Base-by-base conservation (phyloP, 2,113 vertebrate genomes). In the Xiphias gladius region DNA sequence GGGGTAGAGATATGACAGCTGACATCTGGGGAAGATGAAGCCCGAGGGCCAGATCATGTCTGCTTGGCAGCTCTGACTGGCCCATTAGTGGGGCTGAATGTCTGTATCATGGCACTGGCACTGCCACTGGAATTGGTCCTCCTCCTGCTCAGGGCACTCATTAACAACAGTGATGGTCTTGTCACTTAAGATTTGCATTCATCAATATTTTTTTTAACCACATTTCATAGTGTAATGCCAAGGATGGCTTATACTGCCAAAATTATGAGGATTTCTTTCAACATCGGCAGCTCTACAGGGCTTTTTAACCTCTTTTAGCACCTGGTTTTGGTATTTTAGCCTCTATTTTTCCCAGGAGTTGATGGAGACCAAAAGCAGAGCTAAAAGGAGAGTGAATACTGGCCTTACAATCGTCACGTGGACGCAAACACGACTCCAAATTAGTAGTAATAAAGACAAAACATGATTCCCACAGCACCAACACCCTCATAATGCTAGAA, bases 1-100 rank as follows among this genome's bases (percentile, higher is more conserved):
- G 72, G 64, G 65, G 48, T 4, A 46, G 37, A 70, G 55, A 69
- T 32, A 69, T 64, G 73, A 82, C 73, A 70, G 28, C 80, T 39
- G 26, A 48, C 65, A 48, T 57, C 35, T 63, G 72, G 46, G 58
- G 37, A 50, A 52, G 63, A 69, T 22, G 16, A 24, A 30, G 80
- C 72, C 80, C 37, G 37, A 35, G 58, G 80, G 80, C 73, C 48
- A 0, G 32, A 35, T 75, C 57, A 1, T 43, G 63, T 75, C 64
- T 28, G 54, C 43, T 2, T 68, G 79, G 12, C 71, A 69, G 43
- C 10, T 37, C 24, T 70, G 80, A 76, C 28, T 1, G 66, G 26
- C 43, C 80, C 73, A 70, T 64, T 48, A 76, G 48, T 28, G 58
- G 11, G 64, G 72, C 64, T 62, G 32, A 43, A 69, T 54, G 63